Evolutionary conservation across 2,113 vertebrate genomes (phyloP).

Genomic region (Cranoglanis bouderius): DNA sequence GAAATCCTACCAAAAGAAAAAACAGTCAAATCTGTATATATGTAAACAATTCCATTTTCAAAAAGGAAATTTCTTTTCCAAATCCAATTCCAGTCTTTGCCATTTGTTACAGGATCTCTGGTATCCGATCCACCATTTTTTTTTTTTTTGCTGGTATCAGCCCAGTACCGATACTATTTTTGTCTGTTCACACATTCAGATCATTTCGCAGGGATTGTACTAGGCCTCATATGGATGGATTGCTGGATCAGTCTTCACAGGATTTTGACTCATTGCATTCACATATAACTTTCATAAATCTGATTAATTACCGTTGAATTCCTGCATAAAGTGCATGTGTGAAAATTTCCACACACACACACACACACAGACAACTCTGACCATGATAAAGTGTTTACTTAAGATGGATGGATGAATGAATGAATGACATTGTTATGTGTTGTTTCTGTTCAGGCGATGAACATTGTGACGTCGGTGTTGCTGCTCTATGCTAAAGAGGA

Average conservation of each 20-base stretch:
- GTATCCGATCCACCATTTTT: not conserved
- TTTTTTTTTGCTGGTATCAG: not conserved
- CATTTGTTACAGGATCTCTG: not conserved
- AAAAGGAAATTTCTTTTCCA: no score
- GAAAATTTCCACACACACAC: not conserved
- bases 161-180: not conserved
- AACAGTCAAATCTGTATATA: no score
- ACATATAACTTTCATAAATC: not conserved
- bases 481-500: conserved; percentile 97
- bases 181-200: not conserved
- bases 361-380: not conserved
- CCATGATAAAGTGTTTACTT: not conserved
- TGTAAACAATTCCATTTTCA: no score
- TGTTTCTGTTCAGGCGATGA: conserved; percentile 85
- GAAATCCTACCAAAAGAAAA: no score
- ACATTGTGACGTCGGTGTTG: conserved; percentile 96
- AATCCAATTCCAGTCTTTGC: not conserved
- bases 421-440: not conserved
- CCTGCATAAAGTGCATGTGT: not conserved
- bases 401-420: not conserved
- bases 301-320: not conserved
- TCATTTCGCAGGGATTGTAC: not conserved
- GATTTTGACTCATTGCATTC: not conserved
- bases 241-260: not conserved
- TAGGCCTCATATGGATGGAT: not conserved